Evolutionary conservation across 2,797 vertebrate species (phyloP).

Genomic region (Mergus octosetaceus): DNA sequence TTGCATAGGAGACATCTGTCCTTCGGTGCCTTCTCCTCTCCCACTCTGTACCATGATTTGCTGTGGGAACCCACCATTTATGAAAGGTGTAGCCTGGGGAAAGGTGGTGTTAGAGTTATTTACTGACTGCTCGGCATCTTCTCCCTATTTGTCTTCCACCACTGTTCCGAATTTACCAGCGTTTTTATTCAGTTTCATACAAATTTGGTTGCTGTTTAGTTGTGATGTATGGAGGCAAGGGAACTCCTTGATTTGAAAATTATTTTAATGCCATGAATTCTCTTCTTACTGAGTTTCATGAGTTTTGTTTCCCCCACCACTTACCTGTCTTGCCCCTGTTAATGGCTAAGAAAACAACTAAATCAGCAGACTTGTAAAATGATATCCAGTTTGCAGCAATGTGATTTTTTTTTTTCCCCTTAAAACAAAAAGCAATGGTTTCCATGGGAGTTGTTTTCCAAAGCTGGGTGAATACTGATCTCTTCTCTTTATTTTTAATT

Average conservation of each 20-base stretch:
- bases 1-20: neutral
- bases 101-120: neutral
- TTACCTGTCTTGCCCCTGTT: neutral
- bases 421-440: neutral
- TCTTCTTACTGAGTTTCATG: neutral
- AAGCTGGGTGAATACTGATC: neutral
- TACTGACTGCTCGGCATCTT: neutral
- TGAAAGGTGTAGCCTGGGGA: neutral
- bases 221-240: neutral
- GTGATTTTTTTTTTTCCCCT: neutral
- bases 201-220: neutral
- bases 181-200: neutral
- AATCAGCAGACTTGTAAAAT: neutral
- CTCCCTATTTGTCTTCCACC: neutral
- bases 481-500: neutral
- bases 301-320: neutral
- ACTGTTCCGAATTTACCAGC: neutral
- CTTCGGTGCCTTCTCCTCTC: neutral
- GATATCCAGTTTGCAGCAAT: neutral
- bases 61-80: neutral
- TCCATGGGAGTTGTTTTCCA: neutral
- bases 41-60: neutral
- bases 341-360: neutral
- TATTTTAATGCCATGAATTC: neutral
- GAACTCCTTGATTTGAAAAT: neutral